Conservation (phyloP, 2,888 invertebrate genomes). For the Amiota minor region DNA sequence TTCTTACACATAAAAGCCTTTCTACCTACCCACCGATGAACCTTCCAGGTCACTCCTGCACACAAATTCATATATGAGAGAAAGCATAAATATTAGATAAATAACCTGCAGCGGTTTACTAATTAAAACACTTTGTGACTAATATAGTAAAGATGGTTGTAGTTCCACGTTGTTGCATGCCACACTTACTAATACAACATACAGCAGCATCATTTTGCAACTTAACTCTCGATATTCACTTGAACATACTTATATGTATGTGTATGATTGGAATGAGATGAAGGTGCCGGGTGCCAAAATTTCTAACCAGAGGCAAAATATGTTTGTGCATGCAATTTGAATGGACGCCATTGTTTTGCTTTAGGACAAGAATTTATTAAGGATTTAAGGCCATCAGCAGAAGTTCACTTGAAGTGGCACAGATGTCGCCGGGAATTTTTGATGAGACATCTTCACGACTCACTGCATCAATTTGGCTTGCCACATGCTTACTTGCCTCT, state of each 20-base stretch:
- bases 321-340: background rate
- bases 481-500: too few species aligned
- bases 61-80: conserved; percentile 39
- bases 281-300: conserved; percentile 35
- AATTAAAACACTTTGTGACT: conserved; percentile 63
- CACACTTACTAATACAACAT: background rate
- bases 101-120: conserved; percentile 58
- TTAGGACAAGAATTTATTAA: conserved; percentile 11
- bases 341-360: background rate
- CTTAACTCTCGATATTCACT: background rate
- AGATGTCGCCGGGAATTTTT: conserved; percentile 6
- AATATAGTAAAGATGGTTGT: too few species aligned
- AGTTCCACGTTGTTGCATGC: conserved; percentile 29
- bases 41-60: background rate
- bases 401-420: conserved; percentile 15
- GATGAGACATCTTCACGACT: background rate
- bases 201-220: conserved; percentile 10
- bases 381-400: conserved; percentile 6
- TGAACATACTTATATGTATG: too few species aligned
- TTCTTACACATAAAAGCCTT: too few species aligned
- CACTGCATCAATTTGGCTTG: too few species aligned
- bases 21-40: conserved; percentile 11
- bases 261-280: background rate
- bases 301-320: conserved; percentile 36
- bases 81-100: conserved; percentile 65